A percentile compares a stretch with the other conserved stretches of the same genome.
Evolutionary conservation across 2,113 vertebrate genomes (phyloP).

Genomic region (Lipophrys pholis): DNA sequence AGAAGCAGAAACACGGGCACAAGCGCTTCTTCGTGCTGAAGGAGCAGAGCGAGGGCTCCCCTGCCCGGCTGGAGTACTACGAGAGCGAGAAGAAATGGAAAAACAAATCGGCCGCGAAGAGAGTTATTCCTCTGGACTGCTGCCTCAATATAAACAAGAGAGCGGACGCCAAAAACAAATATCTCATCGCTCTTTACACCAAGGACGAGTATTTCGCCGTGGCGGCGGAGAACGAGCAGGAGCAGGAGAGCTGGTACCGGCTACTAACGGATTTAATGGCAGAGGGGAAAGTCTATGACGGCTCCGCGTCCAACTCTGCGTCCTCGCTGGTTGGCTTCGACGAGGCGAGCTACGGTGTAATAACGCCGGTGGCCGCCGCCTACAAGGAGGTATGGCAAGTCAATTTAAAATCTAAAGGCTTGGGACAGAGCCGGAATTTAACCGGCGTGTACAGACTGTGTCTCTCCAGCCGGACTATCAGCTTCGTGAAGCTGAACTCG

Average conservation of each 20-base stretch:
- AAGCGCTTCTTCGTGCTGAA: conserved; percentile 95
- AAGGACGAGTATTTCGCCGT: conserved; percentile 98
- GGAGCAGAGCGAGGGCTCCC: conserved; percentile 82
- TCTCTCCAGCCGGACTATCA: conserved; percentile 92
- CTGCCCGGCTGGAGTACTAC: conserved; percentile 95
- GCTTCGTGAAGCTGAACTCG: conserved; percentile 94
- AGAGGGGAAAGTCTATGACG: conserved; percentile 86
- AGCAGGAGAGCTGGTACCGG: conserved; percentile 94
- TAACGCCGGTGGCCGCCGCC: conserved; percentile 85
- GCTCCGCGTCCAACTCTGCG: conserved; percentile 82
- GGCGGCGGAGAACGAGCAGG: conserved; percentile 94
- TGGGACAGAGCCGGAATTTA: conserved; percentile 92
- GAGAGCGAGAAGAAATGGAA: conserved; percentile 99
- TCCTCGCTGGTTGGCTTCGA: conserved; percentile 86
- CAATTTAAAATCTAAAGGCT: conserved; percentile 92
- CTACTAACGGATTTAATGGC: conserved; percentile 90
- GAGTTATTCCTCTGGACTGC: conserved; percentile 92
- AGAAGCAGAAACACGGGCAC: conserved; percentile 97
- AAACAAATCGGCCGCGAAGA: conserved; percentile 93
- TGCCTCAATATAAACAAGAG: conserved; percentile 97
- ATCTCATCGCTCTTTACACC: conserved; percentile 97
- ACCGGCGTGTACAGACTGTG: conserved; percentile 95
- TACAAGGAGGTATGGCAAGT: conserved; percentile 99
- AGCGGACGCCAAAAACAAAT: conserved; percentile 96
- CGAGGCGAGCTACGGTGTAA: conserved; percentile 89